Base-by-base conservation (phyloP, 2,113 vertebrate genomes). In the Climacteris rufus region DNA sequence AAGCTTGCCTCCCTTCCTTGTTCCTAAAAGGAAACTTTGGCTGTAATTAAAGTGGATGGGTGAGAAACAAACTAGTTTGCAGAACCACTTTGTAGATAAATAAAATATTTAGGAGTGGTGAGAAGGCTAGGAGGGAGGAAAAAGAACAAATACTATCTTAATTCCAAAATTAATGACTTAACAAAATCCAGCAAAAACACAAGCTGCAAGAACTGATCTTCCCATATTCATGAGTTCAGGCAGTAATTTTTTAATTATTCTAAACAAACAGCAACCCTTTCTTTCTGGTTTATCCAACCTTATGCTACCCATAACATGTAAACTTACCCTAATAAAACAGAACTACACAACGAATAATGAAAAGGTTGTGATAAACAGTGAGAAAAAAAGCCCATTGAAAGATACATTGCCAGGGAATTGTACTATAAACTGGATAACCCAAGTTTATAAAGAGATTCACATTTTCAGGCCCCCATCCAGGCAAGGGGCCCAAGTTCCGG, bases 391-490 rank as follows among this genome's bases (percentile, higher is more conserved):
- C 14, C 35, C 57, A 57, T 53, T 17, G 8, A 91, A 93, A 69
- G 54, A 88, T 44, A 66, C 2, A 3, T 28, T 93, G 89, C 77
- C 71, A 71, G 79, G 25, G 90, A 85, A 86, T 76, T 63, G 63
- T 83, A 78, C 94, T 93, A 57, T 88, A 91, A 94, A 95, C 53
- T 87, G 89, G 64, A 89, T 91, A 94, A 92, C 84, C 42, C 60
- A 39, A 86, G 49, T 84, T 94, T 95, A 91, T 94, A 63, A 88
- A 93, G 88, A 87, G 74, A 95, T 90, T 96, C 88, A 66, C 68
- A 31, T 97, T 95, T 95, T 90, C 80, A 81, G 95, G 92, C 93
- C 92, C n/a, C 71, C 40, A 79, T 95, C 93, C 96, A 96, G 88
- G 53, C 92, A 89, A 93, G 96, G 45, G 94, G 96, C 96, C 96